Base-by-base conservation (phyloP, 2,113 vertebrate genomes). In the Myrmophylax atrothorax region DNA sequence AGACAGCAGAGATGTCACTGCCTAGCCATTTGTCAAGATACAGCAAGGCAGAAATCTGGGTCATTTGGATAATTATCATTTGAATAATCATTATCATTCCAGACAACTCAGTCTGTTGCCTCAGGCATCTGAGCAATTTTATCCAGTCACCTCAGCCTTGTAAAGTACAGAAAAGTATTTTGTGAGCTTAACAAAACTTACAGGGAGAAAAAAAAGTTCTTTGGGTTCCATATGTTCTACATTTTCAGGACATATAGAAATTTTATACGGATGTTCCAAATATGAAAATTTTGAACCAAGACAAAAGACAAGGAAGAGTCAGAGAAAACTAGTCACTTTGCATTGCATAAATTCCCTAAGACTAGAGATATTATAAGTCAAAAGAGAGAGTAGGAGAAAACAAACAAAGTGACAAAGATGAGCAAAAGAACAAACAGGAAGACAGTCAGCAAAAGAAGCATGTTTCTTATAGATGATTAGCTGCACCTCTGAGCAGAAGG, bases 41-140 rank as follows among this genome's bases (percentile, higher is more conserved):
- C 20, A 80, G 68, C 68, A 93, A 77, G 63, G 56, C 88, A 92
- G 35, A 94, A 87, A 94, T 84, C 86, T 95, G 68, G 95, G 94
- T 96, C 92, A 89, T 95, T 74, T 93, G 76, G 80, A 52, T 92
- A 90, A 95, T 95, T 92, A 92, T 78, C 29, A 78, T 94, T 93
- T 90, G 89, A 95, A 92, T 94, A 93, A 93, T 90, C 91, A 93
- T 94, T 86, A 93, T 90, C 63, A 88, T 93, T 96, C 88, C 77
- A 92, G 94, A 89, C 92, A 95, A 92, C 81, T 89, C 89, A 87
- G 84, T 72, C 44, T 91, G 81, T 87, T 84, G 84, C 95, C 95
- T 93, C 83, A 93, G 92, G 92, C 90, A 42, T 66, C 68, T 67
- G 37, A 90, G 68, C 35, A 74, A 72, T 90, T 92, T 86, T 50